Evolutionary conservation across 1,140 invertebrate species (phyloP).

Genomic region (Papilio aristodemus): DNA sequence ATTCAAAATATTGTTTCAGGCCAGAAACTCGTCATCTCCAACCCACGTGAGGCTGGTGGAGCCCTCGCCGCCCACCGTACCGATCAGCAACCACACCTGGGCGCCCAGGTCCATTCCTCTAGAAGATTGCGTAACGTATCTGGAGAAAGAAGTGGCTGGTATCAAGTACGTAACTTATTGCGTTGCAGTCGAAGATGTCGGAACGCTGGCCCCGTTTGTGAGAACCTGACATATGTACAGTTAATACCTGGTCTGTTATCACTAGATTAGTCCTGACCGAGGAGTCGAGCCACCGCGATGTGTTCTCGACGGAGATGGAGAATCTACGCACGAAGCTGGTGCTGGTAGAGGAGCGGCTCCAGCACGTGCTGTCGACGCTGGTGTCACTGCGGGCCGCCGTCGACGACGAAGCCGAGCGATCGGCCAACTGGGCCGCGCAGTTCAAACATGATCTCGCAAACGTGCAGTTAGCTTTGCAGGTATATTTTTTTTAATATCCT

Average conservation of each 20-base stretch:
- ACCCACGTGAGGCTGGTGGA: conserved; percentile 58
- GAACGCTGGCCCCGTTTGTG: too few relatives aligned
- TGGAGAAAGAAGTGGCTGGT: conserved; percentile 68
- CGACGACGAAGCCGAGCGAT: conserved; percentile 62
- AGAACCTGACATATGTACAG: too few relatives aligned
- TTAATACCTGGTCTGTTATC: too few relatives aligned
- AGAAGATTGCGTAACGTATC: conserved; percentile 61
- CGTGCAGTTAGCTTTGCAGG: conserved; percentile 71
- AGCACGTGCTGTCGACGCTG: conserved; percentile 69
- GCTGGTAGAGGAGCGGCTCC: conserved; percentile 63
- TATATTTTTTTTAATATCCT: too few relatives aligned
- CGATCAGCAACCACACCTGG: conserved; percentile 61
- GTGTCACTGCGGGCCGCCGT: conserved; percentile 55
- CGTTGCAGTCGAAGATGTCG: too few relatives aligned
- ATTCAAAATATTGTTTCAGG: conserved; percentile 42
- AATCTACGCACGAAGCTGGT: conserved; percentile 60
- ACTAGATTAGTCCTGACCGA: conserved; percentile 63
- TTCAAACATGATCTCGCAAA: conserved; percentile 71
- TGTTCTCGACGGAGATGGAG: conserved; percentile 65
- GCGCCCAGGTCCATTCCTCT: conserved; percentile 47
- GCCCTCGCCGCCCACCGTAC: conserved; percentile 46
- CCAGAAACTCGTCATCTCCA: conserved; percentile 47
- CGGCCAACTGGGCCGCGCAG: conserved; percentile 68
- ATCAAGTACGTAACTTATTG: conserved; percentile 58
- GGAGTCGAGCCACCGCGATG: conserved; percentile 56